Conservation (phyloP, 2,888 invertebrate genomes). For the Polydrusus pterygomalis region DNA sequence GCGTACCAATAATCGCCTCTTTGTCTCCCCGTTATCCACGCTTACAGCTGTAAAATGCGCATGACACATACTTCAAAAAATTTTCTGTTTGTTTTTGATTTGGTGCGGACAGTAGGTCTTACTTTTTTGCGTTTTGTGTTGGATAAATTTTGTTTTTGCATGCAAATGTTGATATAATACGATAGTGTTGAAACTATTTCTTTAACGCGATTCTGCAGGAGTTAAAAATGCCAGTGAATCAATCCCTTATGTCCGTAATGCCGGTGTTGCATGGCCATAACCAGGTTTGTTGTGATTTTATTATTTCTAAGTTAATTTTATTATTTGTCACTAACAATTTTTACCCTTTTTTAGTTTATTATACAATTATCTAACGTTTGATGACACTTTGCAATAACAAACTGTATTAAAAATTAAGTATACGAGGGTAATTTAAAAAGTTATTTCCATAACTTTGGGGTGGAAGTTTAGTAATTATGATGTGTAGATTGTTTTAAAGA, state of each 20-base stretch:
- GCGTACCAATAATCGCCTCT: neutral
- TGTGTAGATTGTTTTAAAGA: no score
- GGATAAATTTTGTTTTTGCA: constrained; percentile 1
- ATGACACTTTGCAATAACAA: neutral
- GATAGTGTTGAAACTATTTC: neutral
- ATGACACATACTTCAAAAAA: constrained; percentile 3
- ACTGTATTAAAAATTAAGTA: neutral
- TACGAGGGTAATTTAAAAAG: neutral
- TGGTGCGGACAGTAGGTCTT: neutral
- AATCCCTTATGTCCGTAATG: neutral
- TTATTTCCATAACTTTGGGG: no score
- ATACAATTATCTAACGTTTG: neutral
- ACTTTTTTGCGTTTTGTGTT: constrained; percentile 13
- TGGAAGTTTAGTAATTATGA: no score
- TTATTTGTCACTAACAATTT: no score
- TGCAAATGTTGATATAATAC: neutral
- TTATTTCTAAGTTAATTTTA: neutral
- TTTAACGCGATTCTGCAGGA: neutral
- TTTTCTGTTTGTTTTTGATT: constrained; percentile 7
- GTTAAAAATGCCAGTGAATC: neutral
- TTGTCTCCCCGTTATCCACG: neutral
- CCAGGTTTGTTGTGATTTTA: neutral
- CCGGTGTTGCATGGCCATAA: neutral
- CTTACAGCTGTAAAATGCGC: neutral
- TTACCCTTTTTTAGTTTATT: neutral